These are phyloP conservation scores for Mnemiopsis leidyi DNA, from an alignment of 37 sponge, comb jelly and placozoan genomes.

Conservation along the genomic window DNA sequence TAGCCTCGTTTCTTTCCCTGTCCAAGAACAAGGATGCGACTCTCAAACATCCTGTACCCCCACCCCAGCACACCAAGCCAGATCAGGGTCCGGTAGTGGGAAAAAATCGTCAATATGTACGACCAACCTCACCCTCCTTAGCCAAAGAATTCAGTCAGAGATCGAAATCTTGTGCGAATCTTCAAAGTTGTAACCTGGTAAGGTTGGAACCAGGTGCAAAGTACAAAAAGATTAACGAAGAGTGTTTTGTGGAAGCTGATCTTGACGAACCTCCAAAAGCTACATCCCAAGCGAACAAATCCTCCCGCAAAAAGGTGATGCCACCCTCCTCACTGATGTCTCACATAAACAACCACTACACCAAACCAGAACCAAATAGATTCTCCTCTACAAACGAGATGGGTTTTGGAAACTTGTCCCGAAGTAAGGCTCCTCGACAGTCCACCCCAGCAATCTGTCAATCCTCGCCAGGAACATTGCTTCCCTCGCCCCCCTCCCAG, in stretches of 20 bases:
- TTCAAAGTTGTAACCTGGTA: not conserved
- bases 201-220: not conserved
- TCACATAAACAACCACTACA: conserved; percentile 22
- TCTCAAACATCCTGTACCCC: not conserved
- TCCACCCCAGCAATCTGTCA: not conserved
- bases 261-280: not conserved
- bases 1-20: conserved; percentile 6
- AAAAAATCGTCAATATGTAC: not conserved
- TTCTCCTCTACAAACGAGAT: no score
- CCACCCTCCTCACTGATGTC: not conserved
- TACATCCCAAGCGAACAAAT: not conserved
- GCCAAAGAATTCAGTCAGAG: not conserved
- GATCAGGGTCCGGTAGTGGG: not conserved
- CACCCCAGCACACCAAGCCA: conserved; percentile 23
- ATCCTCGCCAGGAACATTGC: not conserved
- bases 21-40: not conserved
- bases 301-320: not conserved
- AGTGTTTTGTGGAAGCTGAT: not conserved
- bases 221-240: not conserved
- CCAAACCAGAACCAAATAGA: not conserved
- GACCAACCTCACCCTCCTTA: not conserved
- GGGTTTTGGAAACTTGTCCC: not conserved
- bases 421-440: not conserved
- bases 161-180: not conserved
- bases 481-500: not conserved